phyloP scores from a whole-genome alignment of 2,888 invertebrate genomes.

The Watsonalla binaria region DNA sequence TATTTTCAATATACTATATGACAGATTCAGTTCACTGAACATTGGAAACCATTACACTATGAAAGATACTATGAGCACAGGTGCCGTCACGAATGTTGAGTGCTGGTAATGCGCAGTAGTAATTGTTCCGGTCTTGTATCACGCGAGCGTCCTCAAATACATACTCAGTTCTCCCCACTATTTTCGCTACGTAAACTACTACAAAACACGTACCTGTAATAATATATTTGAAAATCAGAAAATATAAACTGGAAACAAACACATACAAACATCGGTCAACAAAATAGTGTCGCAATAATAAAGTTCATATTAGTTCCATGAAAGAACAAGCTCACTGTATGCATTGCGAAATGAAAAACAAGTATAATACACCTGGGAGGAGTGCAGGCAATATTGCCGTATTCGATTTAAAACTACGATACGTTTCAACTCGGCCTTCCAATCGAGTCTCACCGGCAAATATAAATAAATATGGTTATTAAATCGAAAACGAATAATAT shows the following conservation, averaged over 20 bases:
- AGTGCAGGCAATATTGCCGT: constrained; percentile 51
- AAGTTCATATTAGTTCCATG: constrained; percentile 46
- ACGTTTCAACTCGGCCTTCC: constrained; percentile 25
- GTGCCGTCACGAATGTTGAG: too few species aligned
- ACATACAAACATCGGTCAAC: constrained; percentile 8
- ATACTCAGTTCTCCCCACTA: too few species aligned
- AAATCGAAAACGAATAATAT: neutral
- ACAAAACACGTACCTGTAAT: too few species aligned
- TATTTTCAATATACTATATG: neutral
- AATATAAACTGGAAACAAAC: neutral
- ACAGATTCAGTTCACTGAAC: neutral
- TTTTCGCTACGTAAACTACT: too few species aligned
- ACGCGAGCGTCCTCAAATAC: too few species aligned
- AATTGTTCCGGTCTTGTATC: too few species aligned
- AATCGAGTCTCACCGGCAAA: constrained; percentile 26
- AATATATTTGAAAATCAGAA: too few species aligned
- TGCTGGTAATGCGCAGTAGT: too few species aligned
- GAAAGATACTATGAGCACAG: too few species aligned
- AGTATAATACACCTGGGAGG: constrained; percentile 50
- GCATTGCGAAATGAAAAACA: constrained; percentile 58
- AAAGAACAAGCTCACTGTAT: constrained; percentile 37
- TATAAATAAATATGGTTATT: constrained; percentile 11
- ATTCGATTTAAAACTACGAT: constrained; percentile 67
- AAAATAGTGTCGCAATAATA: constrained; percentile 27
- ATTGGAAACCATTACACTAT: constrained; percentile 6